Evolutionary conservation across 1,140 invertebrate genomes (phyloP), one percentile per base, ranked within the genome.

Genomic region (Lepidurus arcticus): DNA sequence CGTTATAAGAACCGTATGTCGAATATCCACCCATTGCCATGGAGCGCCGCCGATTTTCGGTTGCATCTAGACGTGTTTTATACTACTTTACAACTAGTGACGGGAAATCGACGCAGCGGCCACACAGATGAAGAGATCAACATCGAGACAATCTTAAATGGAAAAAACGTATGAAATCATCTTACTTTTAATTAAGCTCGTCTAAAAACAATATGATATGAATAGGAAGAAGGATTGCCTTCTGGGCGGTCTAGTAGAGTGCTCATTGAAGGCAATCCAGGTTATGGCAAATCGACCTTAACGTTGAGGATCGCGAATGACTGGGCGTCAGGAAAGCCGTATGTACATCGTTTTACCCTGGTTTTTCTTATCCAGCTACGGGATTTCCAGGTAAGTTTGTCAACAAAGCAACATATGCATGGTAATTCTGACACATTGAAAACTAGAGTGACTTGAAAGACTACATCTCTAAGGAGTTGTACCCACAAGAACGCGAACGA

Each of bases 301-400:
- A 78, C 81, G 6, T 79, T 83, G 45, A 80, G 80, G n/a, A 47
- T 83, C 73, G 81, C 81, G 44, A 81, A 80, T 65, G 82, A 82
- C 79, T 83, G 82, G 82, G 82, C 82, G 1, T 73, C 75, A 10
- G 80, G 80, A 73, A 78, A 79, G 74, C 73, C 34, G 11, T 80
- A 80, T 21, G 76, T 80, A 3, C 73, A 80, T 73, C 73, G 81
- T n/a, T 82, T 82, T 76, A 77, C 80, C 44, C 80, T 83, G 16
- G 80, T 82, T n/a, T 81, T 83, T 47, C 81, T 82, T 34, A 82
- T 83, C 45, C 80, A 80, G n/a, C 79, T 83, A 26, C 44, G 82
- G 26, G 82, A 83, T 74, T 83, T 82, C 76, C 74, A 76, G 44
- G 78, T 79, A 76, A 79, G 73, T 47, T 45, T 44, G 42, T 75